Evolutionary conservation across 2,797 vertebrate species (phyloP).

Genomic region (Coilia nasus): DNA sequence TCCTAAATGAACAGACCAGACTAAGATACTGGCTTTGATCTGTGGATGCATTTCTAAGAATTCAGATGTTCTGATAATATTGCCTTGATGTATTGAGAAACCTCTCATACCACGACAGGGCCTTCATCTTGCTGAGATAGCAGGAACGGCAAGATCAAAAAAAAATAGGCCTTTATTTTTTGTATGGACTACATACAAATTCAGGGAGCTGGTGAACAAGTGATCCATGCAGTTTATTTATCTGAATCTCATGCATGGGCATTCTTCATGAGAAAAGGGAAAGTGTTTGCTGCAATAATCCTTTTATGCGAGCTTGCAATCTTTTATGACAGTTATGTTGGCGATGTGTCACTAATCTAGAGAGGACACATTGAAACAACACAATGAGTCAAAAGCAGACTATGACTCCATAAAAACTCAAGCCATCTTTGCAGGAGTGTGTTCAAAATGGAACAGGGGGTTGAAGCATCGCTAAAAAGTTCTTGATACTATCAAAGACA

Average conservation of each 20-base stretch:
- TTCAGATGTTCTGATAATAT: too few species aligned
- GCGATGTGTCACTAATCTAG: not conserved
- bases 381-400: not conserved
- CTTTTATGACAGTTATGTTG: not conserved
- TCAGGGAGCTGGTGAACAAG: not conserved
- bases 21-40: too few species aligned
- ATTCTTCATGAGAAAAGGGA: not conserved
- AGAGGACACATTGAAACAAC: not conserved
- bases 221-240: not conserved
- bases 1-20: too few species aligned
- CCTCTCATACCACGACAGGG: too few species aligned
- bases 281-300: not conserved
- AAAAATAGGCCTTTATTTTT: not conserved
- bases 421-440: not conserved
- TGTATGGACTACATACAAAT: too few species aligned
- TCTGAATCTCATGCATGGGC: not conserved
- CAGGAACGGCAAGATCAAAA: too few species aligned
- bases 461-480: too few species aligned
- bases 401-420: slow-evolving; percentile 19
- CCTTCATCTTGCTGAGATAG: too few species aligned
- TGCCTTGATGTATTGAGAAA: too few species aligned
- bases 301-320: not conserved
- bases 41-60: too few species aligned
- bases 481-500: not conserved
- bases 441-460: not conserved